These are phyloP conservation scores for Tenthredo scrophulariae DNA, from an alignment of 2,888 invertebrate species.

Conservation along the genomic window DNA sequence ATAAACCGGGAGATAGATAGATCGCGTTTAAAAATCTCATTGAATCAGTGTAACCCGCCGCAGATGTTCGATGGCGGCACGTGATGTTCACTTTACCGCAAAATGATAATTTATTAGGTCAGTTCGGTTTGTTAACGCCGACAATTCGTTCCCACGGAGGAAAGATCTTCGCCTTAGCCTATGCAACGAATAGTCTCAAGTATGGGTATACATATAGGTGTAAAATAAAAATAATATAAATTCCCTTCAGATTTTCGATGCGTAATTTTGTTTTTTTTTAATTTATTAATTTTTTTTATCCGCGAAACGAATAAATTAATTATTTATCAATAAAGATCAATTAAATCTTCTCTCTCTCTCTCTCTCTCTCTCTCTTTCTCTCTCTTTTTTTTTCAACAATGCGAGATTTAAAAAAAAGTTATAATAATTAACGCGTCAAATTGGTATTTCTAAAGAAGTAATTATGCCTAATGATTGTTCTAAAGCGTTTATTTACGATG, in stretches of 20 bases:
- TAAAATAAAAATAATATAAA: background rate
- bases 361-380: background rate
- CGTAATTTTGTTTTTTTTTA: background rate
- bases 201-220: background rate
- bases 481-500: background rate
- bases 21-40: constrained; percentile 25
- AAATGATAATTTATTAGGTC: constrained; percentile 71
- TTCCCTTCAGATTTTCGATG: background rate
- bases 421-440: background rate
- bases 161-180: background rate
- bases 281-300: background rate
- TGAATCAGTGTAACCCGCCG: constrained; percentile 36
- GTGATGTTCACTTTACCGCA: constrained; percentile 63
- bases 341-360: background rate
- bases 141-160: constrained; percentile 57
- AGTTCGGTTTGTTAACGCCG: constrained; percentile 65
- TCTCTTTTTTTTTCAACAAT: background rate
- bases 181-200: background rate
- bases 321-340: background rate
- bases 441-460: background rate
- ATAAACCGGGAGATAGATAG: background rate
- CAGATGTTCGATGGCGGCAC: constrained; percentile 58
- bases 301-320: background rate
- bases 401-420: background rate
- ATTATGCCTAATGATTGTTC: background rate